A percentile compares a stretch with the other conserved stretches of the same genome.
Evolutionary conservation across 1,140 invertebrate species (phyloP).

Genomic region (Platyscapa corneri): DNA sequence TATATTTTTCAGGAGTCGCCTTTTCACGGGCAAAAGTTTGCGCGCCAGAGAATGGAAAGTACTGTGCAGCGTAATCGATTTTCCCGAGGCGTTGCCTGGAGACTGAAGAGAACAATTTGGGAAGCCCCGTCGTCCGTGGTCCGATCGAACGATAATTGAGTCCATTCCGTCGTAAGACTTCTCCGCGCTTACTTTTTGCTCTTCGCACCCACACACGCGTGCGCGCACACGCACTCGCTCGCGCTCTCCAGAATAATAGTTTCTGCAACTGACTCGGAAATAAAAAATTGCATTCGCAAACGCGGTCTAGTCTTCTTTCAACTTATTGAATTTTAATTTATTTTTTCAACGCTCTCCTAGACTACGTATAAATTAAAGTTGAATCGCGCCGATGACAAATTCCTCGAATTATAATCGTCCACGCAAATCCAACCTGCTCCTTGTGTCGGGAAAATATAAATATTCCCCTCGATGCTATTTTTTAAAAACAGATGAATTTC

Average conservation of each 20-base stretch:
- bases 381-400: neutral
- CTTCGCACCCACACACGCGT: conserved; percentile 42
- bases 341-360: too few relatives aligned
- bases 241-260: neutral
- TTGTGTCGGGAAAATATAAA: too few relatives aligned
- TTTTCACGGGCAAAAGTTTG: neutral
- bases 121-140: conserved; percentile 53
- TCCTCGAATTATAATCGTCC: neutral
- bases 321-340: neutral
- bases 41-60: neutral
- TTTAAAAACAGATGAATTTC: too few relatives aligned
- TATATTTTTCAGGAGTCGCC: neutral
- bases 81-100: conserved; percentile 52
- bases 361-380: neutral
- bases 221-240: neutral
- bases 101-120: conserved; percentile 54
- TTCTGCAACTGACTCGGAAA: neutral
- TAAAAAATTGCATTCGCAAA: neutral
- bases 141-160: conserved; percentile 54
- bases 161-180: conserved; percentile 56
- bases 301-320: neutral
- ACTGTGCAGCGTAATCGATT: conserved; percentile 32
- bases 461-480: too few relatives aligned
- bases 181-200: conserved; percentile 43
- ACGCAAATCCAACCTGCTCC: too few relatives aligned